Evolutionary conservation across 2,797 vertebrate species (phyloP).

Genomic region (Tokudaia tokunoshimensis): DNA sequence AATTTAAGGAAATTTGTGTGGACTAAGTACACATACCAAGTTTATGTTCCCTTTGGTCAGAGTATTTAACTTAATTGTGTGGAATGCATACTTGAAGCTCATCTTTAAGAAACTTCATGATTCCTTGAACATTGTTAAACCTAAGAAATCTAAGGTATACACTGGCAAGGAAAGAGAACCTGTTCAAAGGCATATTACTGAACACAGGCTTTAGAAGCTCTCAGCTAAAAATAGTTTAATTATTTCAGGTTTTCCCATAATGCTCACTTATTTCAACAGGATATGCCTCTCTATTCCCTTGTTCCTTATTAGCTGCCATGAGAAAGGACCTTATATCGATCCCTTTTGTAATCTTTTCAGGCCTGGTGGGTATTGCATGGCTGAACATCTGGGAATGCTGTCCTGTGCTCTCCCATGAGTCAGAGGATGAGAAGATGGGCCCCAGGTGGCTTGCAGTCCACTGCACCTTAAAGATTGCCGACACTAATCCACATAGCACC

Average conservation of each 20-base stretch:
- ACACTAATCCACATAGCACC: conserved; percentile 79
- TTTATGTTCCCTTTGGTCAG: conserved; percentile 44
- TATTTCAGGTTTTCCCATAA: conserved; percentile 50
- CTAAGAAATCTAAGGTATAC: not conserved
- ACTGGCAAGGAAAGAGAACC: not conserved
- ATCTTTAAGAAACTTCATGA: conserved; percentile 64
- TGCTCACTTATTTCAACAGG: conserved; percentile 64
- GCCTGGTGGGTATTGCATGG: conserved; percentile 73
- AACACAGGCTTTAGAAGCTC: conserved; percentile 26
- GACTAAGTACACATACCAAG: not conserved
- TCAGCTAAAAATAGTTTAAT: conserved; percentile 68
- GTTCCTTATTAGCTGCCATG: conserved; percentile 12
- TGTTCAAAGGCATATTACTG: not conserved
- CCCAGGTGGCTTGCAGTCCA: conserved; percentile 82
- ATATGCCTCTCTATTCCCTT: conserved; percentile 53
- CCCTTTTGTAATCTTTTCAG: conserved; percentile 72
- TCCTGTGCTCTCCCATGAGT: conserved; percentile 83
- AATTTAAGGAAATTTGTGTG: conserved; percentile 31
- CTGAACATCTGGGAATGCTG: conserved; percentile 83
- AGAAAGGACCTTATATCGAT: conserved; percentile 68
- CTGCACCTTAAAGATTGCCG: conserved; percentile 75
- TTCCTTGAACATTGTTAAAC: conserved; percentile 49
- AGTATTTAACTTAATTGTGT: conserved; percentile 51
- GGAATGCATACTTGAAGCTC: not conserved
- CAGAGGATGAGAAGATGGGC: conserved; percentile 80